phyloP scores from a whole-genome alignment of 2,888 invertebrate genomes.

The Microdon myrmicae region DNA sequence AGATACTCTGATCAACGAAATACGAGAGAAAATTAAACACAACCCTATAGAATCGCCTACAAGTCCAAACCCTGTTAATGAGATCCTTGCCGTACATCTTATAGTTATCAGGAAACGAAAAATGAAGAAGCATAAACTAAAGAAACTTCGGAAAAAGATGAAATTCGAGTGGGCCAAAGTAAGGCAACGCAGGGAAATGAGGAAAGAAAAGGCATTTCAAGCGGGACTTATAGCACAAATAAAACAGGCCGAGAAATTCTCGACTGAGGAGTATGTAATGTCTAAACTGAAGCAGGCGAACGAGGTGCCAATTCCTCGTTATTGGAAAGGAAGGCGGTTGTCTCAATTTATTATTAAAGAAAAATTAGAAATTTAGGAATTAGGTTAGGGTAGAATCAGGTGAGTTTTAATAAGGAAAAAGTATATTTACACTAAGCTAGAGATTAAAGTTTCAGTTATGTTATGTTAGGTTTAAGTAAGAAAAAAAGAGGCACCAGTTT shows the following conservation, averaged over 20 bases:
- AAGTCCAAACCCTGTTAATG: constrained; percentile 2
- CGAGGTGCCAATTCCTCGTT: constrained; percentile 71
- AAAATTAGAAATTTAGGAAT: too few species aligned
- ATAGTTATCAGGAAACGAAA: constrained; percentile 83
- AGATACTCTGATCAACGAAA: constrained; percentile 40
- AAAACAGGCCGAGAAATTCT: constrained; percentile 79
- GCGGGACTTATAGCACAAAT: constrained; percentile 75
- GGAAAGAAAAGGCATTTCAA: constrained; percentile 83
- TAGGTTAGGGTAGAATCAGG: too few species aligned
- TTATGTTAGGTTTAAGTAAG: too few species aligned
- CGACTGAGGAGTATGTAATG: constrained; percentile 78
- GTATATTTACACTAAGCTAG: too few species aligned
- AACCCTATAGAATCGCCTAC: too few species aligned
- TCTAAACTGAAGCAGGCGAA: constrained; percentile 73
- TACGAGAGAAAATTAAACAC: constrained; percentile 46
- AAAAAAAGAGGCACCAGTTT: too few species aligned
- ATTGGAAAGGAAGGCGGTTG: constrained; percentile 71
- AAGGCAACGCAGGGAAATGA: constrained; percentile 75
- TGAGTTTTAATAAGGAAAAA: too few species aligned
- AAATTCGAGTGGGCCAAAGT: constrained; percentile 79
- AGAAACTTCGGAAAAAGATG: constrained; percentile 82
- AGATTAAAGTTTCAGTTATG: too few species aligned
- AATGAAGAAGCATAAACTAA: constrained; percentile 88
- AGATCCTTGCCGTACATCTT: constrained; percentile 78
- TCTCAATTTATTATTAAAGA: constrained; percentile 77